Evolutionary conservation across 2,888 invertebrate genomes (phyloP), one percentile per base, ranked within the genome.

Genomic region (Dendrolimus houi): DNA sequence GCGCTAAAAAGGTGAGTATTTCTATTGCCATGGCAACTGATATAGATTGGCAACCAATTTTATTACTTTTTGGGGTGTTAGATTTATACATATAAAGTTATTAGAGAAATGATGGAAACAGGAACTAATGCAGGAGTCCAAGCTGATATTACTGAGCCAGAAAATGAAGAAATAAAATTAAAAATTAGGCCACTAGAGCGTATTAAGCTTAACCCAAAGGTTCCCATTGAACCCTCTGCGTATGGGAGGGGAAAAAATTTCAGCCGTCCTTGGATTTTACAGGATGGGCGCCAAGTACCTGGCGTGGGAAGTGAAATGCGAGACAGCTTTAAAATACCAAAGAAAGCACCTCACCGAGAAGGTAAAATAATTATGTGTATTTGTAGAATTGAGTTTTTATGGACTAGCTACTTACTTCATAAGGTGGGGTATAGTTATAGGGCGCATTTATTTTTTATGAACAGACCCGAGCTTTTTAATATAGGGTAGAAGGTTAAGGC

Each of bases 191-290:
- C 84, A 1, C 69, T 82, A 9, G 88, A 90, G 57, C 79, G 87
- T 41, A 77, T 88, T 55, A 85, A 74, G 55, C 80, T 79, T 7
- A 63, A 86, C 57, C 86, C 88, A 9, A 87, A 88, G 73, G 83
- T 69, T 53, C 89, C 89, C 1, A 65, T 84, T 55, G 90, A 89
- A 69, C 80, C 82, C 9, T 83, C 87, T 41, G 73, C 81, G 1
- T 87, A 88, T 65, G 85, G 83, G 0, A 88, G 77, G 73, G 79
- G 79, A 13, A 83, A 83, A 60, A 81, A 80, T 55, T 87, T 70
- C 56, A 90, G 90, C 60, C 77, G 87, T 41, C 75, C 80, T 1
- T 90, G 90, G 90, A 90, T 90, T 56, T 70, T 90, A 55, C 86
- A 87, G 59, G 90, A 90, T 68, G 89, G 88, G 1, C 79, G 87